Evolutionary conservation across 2,113 vertebrate species (phyloP).

Genomic region (Canis aureus): DNA sequence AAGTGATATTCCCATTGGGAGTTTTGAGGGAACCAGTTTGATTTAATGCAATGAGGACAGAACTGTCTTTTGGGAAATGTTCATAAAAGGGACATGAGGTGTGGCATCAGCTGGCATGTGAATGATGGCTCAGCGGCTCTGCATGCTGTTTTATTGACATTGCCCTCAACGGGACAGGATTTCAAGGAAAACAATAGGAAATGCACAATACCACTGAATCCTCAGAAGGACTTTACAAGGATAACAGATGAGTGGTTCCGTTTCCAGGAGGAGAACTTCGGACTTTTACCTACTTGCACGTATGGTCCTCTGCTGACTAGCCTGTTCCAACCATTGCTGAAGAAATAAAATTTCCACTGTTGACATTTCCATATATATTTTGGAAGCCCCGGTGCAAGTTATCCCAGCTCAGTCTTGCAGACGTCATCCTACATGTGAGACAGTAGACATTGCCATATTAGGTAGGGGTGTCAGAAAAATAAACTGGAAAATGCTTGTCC

Average conservation of each 20-base stretch:
- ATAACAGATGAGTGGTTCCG: not conserved
- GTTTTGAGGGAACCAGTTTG: fast-evolving
- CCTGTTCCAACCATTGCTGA: not conserved
- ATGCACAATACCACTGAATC: conserved; percentile 40
- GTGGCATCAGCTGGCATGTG: conserved; percentile 2
- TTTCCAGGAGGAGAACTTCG: not conserved
- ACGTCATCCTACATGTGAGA: fast-evolving
- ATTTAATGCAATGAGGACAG: not conserved
- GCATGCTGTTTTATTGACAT: conserved; percentile 58
- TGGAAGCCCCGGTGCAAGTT: not conserved
- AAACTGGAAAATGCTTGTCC: not conserved
- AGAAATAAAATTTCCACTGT: not conserved
- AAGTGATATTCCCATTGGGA: fast-evolving
- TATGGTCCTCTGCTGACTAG: not conserved
- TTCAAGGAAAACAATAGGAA: conserved; percentile 50
- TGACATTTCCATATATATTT: not conserved
- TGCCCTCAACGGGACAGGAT: conserved; percentile 48
- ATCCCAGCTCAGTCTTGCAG: not conserved
- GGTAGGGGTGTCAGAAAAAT: too few relatives aligned
- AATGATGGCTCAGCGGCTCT: conserved; percentile 47
- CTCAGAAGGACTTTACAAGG: not conserved
- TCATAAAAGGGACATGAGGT: conserved; percentile 62
- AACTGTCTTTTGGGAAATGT: not conserved
- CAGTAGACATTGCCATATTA: fast-evolving
- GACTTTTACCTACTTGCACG: not conserved